These are phyloP conservation scores for Chaetodon trifascialis DNA, from an alignment of 2,113 vertebrate species.

Conservation along the genomic window DNA sequence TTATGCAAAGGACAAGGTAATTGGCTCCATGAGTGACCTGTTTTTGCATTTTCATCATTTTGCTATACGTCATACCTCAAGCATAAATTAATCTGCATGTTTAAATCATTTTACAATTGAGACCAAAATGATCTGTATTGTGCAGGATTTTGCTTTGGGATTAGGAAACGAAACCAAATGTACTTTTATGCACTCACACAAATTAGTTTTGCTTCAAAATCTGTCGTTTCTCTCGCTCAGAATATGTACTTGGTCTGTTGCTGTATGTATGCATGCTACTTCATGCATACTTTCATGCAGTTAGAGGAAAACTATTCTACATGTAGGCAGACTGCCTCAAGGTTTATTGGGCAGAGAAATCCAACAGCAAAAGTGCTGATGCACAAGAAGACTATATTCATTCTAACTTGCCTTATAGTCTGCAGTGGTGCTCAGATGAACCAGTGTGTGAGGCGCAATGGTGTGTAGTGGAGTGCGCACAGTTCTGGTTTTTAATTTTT, in stretches of 20 bases:
- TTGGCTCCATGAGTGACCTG: neutral
- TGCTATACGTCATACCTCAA: neutral
- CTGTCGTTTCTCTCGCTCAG: neutral
- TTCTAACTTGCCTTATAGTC: neutral
- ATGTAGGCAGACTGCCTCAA: slow-evolving; percentile 19
- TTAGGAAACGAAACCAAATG: neutral
- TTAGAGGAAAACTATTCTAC: neutral
- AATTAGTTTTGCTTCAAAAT: neutral
- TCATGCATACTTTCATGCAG: slow-evolving; percentile 9
- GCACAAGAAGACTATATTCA: neutral
- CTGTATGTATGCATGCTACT: slow-evolving; percentile 1
- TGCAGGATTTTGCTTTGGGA: neutral
- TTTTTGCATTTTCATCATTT: neutral
- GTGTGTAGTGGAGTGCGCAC: neutral
- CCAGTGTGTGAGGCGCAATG: neutral
- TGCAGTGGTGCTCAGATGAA: neutral
- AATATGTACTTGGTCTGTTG: neutral
- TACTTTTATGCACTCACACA: neutral
- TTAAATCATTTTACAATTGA: neutral
- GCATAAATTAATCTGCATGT: neutral
- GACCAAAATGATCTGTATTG: neutral
- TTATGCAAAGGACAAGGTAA: neutral
- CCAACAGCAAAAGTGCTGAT: slow-evolving; percentile 16
- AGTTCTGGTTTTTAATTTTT: slow-evolving; percentile 9
- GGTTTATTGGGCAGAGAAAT: slow-evolving; percentile 21